phyloP scores from a whole-genome alignment of 2,797 vertebrate species.

The Percopsis omiscomaycus region DNA sequence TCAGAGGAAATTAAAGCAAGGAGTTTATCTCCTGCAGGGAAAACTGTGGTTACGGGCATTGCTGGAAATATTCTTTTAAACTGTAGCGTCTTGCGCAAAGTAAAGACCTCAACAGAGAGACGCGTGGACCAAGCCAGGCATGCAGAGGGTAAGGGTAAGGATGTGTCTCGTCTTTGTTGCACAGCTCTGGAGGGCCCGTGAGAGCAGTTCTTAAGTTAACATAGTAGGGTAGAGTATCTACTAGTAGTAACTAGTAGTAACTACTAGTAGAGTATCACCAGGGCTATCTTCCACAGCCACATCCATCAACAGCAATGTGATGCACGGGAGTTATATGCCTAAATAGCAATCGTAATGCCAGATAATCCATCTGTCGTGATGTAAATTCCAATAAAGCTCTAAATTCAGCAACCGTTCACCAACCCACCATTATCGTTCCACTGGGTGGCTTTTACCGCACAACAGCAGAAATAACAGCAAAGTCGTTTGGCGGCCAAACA shows the following conservation, averaged over 20 bases:
- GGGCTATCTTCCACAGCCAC: too few relatives aligned
- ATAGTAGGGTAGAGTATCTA: too few relatives aligned
- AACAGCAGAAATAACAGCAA: constrained; percentile 58
- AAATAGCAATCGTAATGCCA: too few relatives aligned
- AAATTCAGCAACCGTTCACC: constrained; percentile 19
- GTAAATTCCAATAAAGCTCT: constrained; percentile 22
- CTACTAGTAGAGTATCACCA: too few relatives aligned
- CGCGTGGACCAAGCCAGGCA: neutral
- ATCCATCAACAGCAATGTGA: too few relatives aligned
- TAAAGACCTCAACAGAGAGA: neutral
- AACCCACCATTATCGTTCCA: constrained; percentile 45
- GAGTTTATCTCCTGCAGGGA: constrained; percentile 6
- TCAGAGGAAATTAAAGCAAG: constrained; percentile 25
- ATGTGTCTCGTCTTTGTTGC: constrained; percentile 15
- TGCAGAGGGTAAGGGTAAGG: constrained; percentile 7
- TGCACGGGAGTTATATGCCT: too few relatives aligned
- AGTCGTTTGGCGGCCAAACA: constrained; percentile 50
- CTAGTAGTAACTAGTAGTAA: too few relatives aligned
- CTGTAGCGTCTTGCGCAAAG: constrained; percentile 15
- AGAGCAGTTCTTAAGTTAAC: too few relatives aligned
- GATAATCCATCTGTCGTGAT: neutral
- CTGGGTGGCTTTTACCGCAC: constrained; percentile 28
- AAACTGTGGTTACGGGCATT: constrained; percentile 24
- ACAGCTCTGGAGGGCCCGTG: too few relatives aligned
- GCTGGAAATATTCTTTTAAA: constrained; percentile 34